Evolutionary conservation across 2,797 vertebrate genomes (phyloP).

Genomic region (Bovichtus variegatus): DNA sequence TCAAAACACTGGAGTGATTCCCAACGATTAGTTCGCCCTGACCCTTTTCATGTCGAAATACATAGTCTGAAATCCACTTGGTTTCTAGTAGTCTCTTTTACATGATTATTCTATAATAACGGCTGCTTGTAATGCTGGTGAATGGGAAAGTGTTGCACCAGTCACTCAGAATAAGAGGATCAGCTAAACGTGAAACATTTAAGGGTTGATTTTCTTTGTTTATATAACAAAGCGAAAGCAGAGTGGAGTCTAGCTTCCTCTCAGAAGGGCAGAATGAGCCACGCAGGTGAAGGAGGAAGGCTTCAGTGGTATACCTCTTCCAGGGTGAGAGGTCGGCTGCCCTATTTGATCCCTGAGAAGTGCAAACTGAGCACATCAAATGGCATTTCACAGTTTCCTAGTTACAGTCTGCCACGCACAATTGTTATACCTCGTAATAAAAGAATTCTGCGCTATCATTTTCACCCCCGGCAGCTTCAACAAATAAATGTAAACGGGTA

Average conservation of each 20-base stretch:
- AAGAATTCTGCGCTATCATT: background rate
- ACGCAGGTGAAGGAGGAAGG: background rate
- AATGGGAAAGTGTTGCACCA: background rate
- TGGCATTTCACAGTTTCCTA: background rate
- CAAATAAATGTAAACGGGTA: background rate
- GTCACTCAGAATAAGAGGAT: slow-evolving; percentile 8
- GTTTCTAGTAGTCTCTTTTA: background rate
- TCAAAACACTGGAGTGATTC: background rate
- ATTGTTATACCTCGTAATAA: background rate
- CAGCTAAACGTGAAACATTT: slow-evolving; percentile 14
- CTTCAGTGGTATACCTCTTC: background rate
- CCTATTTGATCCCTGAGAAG: background rate
- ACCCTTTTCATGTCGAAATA: background rate
- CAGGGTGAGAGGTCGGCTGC: background rate
- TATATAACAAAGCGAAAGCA: background rate
- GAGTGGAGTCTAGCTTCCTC: background rate
- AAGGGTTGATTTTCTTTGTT: background rate
- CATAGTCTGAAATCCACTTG: background rate
- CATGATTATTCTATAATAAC: background rate
- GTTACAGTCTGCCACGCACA: background rate
- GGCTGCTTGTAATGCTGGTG: background rate
- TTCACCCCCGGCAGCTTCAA: background rate
- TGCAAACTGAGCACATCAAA: background rate
- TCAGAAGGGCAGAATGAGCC: slow-evolving; percentile 9
- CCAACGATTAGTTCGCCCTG: background rate